Base-by-base conservation (phyloP, 1,140 invertebrate genomes). In the Teleogryllus occipitalis region DNA sequence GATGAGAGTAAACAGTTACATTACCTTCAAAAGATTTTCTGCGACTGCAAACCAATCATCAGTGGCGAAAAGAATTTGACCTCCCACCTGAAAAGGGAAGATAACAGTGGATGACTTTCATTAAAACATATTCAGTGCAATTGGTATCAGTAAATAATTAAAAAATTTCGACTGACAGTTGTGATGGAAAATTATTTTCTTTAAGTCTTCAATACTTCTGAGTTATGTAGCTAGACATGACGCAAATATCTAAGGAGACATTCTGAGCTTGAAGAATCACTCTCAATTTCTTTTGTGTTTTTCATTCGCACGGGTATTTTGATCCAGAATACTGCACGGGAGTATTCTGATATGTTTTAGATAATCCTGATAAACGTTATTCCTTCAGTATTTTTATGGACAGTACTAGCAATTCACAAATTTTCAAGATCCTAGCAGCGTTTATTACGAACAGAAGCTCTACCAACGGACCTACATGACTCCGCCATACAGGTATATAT, bases 11-110 rank as follows among this genome's bases (percentile, higher is more conserved):
- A 39, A 39, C 54, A 3, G 10, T 65, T 65, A 65, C 54, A 39
- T 82, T 83, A 88, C 88, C 85, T 88, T 86, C 39, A 92, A 83
- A 83, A 93, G 87, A 84, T 91, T 91, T 82, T 93, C 92, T 46
- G 91, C 91, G 49, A 86, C 85, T 6, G 91, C 91, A 84, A 92
- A 92, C 87, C 90, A 92, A 81, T 93, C 91, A 83, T 92, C 91
- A 0, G 91, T 92, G 0, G 91, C 88, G 82, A 92, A 93, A 8
- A 90, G 65, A 27, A 92, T 88, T 84, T 87, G 85, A 8, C 89
- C 90, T 75, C 91, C 91, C 82, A 87, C 87, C 89, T 90, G 82
- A 74, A 83, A 82, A 72, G 82, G 46, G 78, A 79, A 76, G 15
- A 78, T 27, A 39, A 18, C 15, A 18, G n/a, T n/a, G 47, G 49